A percentile compares a stretch with the other conserved stretches of the same genome.
Evolutionary conservation across 2,113 vertebrate genomes (phyloP).

Genomic region (Pachyramphus minor): DNA sequence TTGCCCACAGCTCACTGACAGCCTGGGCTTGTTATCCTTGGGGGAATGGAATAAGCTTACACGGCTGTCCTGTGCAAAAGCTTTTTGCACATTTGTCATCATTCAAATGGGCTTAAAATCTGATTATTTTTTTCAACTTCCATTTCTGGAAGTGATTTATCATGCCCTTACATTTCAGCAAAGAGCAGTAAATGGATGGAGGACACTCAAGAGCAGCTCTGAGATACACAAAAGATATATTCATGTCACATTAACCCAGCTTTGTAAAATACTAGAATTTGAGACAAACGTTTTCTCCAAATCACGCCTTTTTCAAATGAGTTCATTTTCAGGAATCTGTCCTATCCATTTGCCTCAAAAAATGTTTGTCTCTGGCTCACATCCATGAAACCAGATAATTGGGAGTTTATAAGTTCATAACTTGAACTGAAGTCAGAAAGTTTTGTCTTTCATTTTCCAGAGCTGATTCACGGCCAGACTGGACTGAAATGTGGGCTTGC

Average conservation of each 20-base stretch:
- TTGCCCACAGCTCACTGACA: background rate
- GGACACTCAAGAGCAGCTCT: background rate
- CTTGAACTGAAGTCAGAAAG: constrained; percentile 23
- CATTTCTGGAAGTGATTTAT: background rate
- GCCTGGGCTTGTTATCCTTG: background rate
- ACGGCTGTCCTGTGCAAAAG: background rate
- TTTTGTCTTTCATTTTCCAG: background rate
- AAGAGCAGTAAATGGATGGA: background rate
- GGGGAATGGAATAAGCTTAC: background rate
- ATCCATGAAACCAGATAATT: constrained; percentile 21
- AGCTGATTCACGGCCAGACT: constrained; percentile 4
- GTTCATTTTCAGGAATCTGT: constrained; percentile 38
- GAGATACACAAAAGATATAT: background rate
- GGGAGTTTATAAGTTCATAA: constrained; percentile 39
- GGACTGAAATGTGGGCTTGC: background rate
- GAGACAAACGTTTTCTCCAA: background rate
- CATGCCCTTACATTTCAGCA: background rate
- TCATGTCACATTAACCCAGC: background rate
- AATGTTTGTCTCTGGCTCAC: background rate
- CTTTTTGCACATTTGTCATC: background rate
- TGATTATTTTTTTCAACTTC: background rate
- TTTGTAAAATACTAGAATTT: background rate
- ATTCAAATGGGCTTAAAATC: background rate
- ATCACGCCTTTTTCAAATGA: background rate
- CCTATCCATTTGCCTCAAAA: background rate